Evolutionary conservation across 2,797 vertebrate genomes (phyloP).

Genomic region (Sarcophilus harrisii): DNA sequence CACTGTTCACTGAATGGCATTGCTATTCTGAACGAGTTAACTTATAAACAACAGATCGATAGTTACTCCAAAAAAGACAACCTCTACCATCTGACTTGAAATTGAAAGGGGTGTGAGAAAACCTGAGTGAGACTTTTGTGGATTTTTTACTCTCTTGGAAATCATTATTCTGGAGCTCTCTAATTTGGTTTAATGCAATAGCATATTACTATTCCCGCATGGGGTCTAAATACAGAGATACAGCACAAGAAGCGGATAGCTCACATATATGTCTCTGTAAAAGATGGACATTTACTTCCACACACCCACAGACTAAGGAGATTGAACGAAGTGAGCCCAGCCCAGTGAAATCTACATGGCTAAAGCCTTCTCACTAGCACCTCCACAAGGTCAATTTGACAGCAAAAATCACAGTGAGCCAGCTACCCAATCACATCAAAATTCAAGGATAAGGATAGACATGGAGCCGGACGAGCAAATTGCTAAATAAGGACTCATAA

Average conservation of each 20-base stretch:
- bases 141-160: constrained; percentile 48
- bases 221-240: neutral
- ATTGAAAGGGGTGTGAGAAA: constrained; percentile 31
- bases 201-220: neutral
- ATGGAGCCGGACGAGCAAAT: neutral
- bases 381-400: neutral
- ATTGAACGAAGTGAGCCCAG: neutral
- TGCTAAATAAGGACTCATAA: neutral
- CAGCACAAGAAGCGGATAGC: neutral
- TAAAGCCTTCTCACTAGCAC: neutral
- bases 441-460: neutral
- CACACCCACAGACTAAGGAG: neutral
- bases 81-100: neutral
- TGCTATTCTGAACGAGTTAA: constrained; percentile 73
- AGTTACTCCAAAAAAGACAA: neutral
- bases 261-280: neutral
- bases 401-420: neutral
- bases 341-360: neutral
- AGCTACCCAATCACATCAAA: neutral
- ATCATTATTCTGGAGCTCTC: neutral
- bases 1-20: constrained; percentile 38
- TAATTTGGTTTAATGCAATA: neutral
- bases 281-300: neutral
- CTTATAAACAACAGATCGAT: constrained; percentile 69
- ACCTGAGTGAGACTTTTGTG: constrained; percentile 39